Evolutionary conservation across 2,888 invertebrate species (phyloP), one percentile per base, ranked within the genome.

Genomic region (Scotopteryx bipunctaria): DNA sequence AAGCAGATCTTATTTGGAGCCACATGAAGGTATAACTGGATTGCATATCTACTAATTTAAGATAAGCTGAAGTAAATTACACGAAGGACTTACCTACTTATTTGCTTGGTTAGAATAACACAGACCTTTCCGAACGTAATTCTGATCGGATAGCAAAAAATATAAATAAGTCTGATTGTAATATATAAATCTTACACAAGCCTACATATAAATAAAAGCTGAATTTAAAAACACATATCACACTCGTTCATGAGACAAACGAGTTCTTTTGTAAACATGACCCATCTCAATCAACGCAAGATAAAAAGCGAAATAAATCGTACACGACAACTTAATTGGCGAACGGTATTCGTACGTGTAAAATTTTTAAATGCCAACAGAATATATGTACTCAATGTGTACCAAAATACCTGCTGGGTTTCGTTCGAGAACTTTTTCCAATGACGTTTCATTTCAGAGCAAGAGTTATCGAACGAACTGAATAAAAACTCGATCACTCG

Each of bases 371-470:
- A 61, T 59, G 29, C 50, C 56, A 56, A 17, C 35, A 9, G 33
- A 45, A 42, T 38, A 44, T 42, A 37, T n/a, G n/a, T 49, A 40
- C 51, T 55, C 36, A 54, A 44, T 52, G 13, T n/a, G n/a, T n/a
- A n/a, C n/a, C n/a, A n/a, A n/a, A 15, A 23, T 41, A 42, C 32
- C 16, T 33, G 58, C 43, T 42, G 32, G 25, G 49, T 57, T 41
- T 43, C 48, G 53, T 63, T 68, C 37, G 57, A 59, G 64, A 61
- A 61, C 63, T 70, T 76, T 74, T 72, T 61, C 47, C 42, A 62
- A 63, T 69, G 66, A 68, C 69, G 56, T 67, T 67, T 76, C 71
- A 69, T 76, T 76, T 69, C 63, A 60, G 36, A 45, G 61, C 38
- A 63, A 46, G 41, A 33, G 51, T 40, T 50, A 47, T 59, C 67